Percentiles rank a stretch among this genome's conserved stretches.
Evolutionary conservation across 2,888 invertebrate species (phyloP).

Genomic region (Agonopterix alstromeriana): DNA sequence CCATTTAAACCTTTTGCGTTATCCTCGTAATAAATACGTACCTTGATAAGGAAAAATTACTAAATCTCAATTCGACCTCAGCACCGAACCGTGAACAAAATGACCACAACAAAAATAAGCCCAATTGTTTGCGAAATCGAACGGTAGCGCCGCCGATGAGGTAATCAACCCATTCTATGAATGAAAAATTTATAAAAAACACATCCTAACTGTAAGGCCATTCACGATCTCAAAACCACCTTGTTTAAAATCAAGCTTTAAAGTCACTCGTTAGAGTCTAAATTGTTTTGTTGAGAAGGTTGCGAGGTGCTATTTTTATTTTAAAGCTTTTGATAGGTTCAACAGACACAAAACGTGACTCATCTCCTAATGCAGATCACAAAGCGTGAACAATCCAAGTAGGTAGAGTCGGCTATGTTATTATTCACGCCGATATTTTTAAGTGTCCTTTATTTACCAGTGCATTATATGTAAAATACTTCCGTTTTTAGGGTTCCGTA

Average conservation of each 20-base stretch:
- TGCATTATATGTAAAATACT: no score
- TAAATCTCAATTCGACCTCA: background rate
- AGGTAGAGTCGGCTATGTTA: background rate
- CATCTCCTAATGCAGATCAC: slow-evolving; percentile 41
- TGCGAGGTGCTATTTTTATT: background rate
- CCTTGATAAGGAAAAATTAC: background rate
- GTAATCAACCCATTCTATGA: slow-evolving; percentile 50
- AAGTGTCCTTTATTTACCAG: no score
- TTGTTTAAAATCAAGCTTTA: background rate
- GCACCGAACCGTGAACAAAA: background rate
- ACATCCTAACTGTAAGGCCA: slow-evolving; percentile 33
- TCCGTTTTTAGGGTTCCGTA: no score
- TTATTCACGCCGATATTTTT: background rate
- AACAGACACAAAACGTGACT: slow-evolving; percentile 41
- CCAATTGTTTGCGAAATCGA: slow-evolving; percentile 26
- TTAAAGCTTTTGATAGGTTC: slow-evolving; percentile 29
- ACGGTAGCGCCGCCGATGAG: slow-evolving; percentile 44
- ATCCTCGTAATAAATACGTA: no score
- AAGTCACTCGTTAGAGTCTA: background rate
- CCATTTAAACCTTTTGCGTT: no score
- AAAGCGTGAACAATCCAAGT: slow-evolving; percentile 34
- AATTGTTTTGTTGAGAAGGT: background rate
- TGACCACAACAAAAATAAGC: background rate
- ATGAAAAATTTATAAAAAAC: slow-evolving; percentile 47
- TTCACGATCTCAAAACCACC: slow-evolving; percentile 10